These are phyloP conservation scores for Sminthurinus aureus DNA, from an alignment of 2,888 invertebrate species.

Conservation along the genomic window DNA sequence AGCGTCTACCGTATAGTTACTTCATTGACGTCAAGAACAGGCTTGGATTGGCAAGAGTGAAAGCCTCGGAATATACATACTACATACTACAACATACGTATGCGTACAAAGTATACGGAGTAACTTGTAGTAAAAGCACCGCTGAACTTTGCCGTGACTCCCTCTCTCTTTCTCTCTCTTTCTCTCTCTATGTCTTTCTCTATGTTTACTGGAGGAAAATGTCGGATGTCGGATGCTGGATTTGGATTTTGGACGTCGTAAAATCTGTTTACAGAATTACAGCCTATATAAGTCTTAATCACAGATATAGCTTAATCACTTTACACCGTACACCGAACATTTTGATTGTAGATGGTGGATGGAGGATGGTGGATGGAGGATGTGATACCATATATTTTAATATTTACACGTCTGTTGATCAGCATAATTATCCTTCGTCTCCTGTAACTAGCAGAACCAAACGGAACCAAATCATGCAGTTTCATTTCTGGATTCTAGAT, in stretches of 20 bases:
- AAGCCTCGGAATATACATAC: background rate
- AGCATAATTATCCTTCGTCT: background rate
- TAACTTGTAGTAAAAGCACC: background rate
- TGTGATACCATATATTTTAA: background rate
- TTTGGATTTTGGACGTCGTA: background rate
- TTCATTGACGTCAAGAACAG: conserved; percentile 23
- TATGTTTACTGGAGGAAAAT: background rate
- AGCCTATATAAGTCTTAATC: background rate
- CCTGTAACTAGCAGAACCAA: background rate
- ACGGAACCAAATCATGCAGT: too few relatives aligned
- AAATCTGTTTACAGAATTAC: background rate
- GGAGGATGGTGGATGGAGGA: background rate
- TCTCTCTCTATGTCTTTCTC: background rate
- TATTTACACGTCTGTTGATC: background rate
- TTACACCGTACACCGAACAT: background rate
- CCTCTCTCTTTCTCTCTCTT: background rate
- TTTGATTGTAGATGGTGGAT: background rate
- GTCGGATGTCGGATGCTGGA: background rate
- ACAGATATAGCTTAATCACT: too few relatives aligned
- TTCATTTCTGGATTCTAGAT: too few relatives aligned
- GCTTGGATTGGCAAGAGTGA: background rate
- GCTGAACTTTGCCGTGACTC: background rate
- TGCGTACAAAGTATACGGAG: background rate
- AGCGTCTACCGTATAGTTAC: background rate
- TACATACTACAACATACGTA: too few relatives aligned